A percentile compares a stretch with the other conserved stretches of the same genome.
Evolutionary conservation across 2,797 vertebrate species (phyloP).

Genomic region (Zalophus californianus): DNA sequence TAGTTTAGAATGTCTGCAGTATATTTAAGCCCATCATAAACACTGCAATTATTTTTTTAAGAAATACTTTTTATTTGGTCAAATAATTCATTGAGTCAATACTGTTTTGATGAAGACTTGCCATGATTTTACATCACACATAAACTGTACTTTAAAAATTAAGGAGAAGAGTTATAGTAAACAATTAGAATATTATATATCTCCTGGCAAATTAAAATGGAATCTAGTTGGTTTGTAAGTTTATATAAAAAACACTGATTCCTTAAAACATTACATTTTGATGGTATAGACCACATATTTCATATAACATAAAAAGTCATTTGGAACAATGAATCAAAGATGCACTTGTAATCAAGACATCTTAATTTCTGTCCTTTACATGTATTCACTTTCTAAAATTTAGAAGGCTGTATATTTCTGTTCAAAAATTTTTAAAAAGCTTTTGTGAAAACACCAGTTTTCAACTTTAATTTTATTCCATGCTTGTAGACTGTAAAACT

Average conservation of each 20-base stretch:
- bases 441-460: conserved; percentile 16
- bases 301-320: conserved; percentile 47
- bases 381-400: neutral
- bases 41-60: neutral
- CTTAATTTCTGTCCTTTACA: neutral
- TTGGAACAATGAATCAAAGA: conserved; percentile 28
- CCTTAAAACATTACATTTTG: neutral
- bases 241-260: neutral
- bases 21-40: neutral
- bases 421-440: neutral
- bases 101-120: neutral
- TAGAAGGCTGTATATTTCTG: conserved; percentile 46
- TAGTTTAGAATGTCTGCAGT: neutral
- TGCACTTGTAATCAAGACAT: conserved; percentile 10
- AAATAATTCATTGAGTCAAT: neutral
- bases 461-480: conserved; percentile 63
- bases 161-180: neutral
- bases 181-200: neutral
- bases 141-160: neutral
- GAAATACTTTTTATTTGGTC: conserved; percentile 4
- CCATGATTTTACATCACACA: neutral
- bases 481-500: conserved; percentile 33
- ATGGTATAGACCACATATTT: neutral
- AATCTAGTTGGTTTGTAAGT: neutral
- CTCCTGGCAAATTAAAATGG: neutral